Base-by-base conservation (phyloP, 2,113 vertebrate species). In the Mastomys natalensis region DNA sequence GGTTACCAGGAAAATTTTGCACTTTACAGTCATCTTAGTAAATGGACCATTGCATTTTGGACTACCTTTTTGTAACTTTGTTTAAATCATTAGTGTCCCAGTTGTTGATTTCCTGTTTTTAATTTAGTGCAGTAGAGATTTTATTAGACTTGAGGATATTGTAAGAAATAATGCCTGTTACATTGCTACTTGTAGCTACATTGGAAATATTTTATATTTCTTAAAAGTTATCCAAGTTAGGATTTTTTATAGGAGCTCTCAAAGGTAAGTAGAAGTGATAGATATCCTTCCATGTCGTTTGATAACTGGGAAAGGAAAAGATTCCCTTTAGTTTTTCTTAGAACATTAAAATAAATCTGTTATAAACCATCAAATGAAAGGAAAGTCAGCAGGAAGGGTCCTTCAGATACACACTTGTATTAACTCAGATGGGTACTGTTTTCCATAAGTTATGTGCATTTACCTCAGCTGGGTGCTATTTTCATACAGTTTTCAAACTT, bases 361-460 rank as follows among this genome's bases (percentile, higher is more conserved):
- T 62, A 64, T 85, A 74, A 91, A 77, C 78, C 78, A 48, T 93
- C 37, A 85, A 88, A 94, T 62, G 6, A 40, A 22, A 89, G 87
- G 40, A 43, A 45, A 85, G 51, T n/a, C 22, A 74, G 9, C 7
- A 92, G 26, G 53, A 31, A 93, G 60, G 40, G 15, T 43, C 51
- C 29, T 77, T 34, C 45, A 86, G n/a, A 48, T 84, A 68, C 68
- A n/a, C 7, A 48, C 29, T 60, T 60, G 19, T 70, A 3, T 51
- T 73, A 73, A 19, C 15, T 64, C 7, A 87, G 60, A 31, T 40
- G 29, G 74, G 51, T 68, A 43, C 40, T 64, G 4, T 64, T 86
- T 84, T 92, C 10, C 13, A 16, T 7, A 37, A 68, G 31, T 37
- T 37, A 68, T 13, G 55, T 60, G 15, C 55, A 5, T 40, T 64